phyloP scores from a whole-genome alignment of 1,140 invertebrate genomes.

The Tyrophagus putrescentiae region DNA sequence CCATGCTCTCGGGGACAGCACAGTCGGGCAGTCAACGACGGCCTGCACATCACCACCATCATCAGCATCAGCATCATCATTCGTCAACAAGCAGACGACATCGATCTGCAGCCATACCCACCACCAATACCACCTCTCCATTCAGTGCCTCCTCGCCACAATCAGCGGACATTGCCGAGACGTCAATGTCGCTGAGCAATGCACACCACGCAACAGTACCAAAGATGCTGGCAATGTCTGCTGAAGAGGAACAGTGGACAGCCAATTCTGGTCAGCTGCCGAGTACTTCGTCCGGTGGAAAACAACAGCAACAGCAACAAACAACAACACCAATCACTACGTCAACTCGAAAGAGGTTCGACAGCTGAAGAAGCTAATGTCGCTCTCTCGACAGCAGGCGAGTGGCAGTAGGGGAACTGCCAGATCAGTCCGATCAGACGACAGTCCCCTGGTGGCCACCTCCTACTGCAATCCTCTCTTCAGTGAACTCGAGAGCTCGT shows the following conservation, averaged over 20 bases:
- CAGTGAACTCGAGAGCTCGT: too few relatives aligned
- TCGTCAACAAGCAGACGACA: too few relatives aligned
- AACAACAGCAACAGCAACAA: not conserved
- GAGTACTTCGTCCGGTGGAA: not conserved
- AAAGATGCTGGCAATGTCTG: not conserved
- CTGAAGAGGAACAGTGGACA: not conserved
- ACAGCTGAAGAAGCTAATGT: conserved; percentile 6
- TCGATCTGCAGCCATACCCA: too few relatives aligned
- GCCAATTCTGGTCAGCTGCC: not conserved
- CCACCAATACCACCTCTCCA: too few relatives aligned
- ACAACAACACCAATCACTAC: not conserved
- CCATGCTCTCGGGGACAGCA: too few relatives aligned
- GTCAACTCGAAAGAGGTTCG: conserved; percentile 2
- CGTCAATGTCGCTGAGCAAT: not conserved
- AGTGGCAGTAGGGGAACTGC: too few relatives aligned
- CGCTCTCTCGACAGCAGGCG: not conserved
- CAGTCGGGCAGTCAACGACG: too few relatives aligned
- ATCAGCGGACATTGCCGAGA: not conserved
- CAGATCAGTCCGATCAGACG: not conserved
- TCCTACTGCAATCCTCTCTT: conserved; percentile 10
- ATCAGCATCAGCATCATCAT: too few relatives aligned
- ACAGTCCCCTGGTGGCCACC: not conserved
- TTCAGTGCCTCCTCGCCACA: too few relatives aligned
- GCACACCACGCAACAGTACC: not conserved
- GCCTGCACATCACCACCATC: too few relatives aligned